These are phyloP conservation scores for Drosophila rellima DNA, from an alignment of 2,888 invertebrate genomes.

Conservation along the genomic window DNA sequence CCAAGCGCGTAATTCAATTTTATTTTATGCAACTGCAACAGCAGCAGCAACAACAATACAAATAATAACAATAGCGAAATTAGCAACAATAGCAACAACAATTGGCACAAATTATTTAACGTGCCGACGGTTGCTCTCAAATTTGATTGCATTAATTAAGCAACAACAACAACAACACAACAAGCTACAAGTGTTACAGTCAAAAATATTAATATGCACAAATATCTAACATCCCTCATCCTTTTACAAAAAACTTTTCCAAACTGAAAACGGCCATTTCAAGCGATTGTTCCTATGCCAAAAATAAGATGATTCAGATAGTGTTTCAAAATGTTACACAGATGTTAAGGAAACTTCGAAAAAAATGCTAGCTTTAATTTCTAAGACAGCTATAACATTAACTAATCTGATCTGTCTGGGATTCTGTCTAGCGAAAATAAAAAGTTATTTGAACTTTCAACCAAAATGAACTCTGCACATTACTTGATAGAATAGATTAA, in stretches of 20 bases:
- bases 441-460: too few species aligned
- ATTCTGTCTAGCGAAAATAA: too few species aligned
- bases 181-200: conserved; percentile 2
- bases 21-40: conserved; percentile 62
- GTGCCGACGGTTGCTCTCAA: conserved; percentile 61
- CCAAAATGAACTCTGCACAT: too few species aligned
- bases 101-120: conserved; percentile 70
- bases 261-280: neutral
- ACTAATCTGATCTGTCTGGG: too few species aligned
- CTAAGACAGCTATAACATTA: too few species aligned
- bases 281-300: neutral
- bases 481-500: too few species aligned
- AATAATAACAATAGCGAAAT: conserved; percentile 39
- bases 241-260: too few species aligned
- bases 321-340: neutral
- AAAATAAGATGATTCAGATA: neutral
- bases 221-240: conserved; percentile 13
- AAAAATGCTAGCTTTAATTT: too few species aligned
- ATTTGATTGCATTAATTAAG: conserved; percentile 81
- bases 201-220: neutral
- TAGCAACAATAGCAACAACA: conserved; percentile 52
- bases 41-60: conserved; percentile 28
- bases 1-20: conserved; percentile 82
- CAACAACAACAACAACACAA: conserved; percentile 28
- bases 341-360: too few species aligned